Evolutionary conservation across 2,797 vertebrate genomes (phyloP).

Genomic region (Propithecus deckenii): DNA sequence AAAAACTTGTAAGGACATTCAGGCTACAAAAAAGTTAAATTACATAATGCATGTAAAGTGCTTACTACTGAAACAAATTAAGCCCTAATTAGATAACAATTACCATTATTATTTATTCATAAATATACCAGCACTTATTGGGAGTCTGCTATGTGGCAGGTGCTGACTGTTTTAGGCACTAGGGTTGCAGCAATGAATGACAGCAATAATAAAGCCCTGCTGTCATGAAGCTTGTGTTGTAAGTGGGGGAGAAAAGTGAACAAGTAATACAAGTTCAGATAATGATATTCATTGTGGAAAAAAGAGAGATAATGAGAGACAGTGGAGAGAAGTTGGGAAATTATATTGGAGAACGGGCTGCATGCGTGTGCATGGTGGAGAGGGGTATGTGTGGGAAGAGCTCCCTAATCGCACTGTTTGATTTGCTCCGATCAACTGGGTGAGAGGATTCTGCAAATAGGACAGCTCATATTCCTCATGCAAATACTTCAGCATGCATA

Average conservation of each 20-base stretch:
- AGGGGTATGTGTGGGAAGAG: fast-evolving
- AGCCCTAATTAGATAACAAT: background rate
- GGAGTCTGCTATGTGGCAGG: background rate
- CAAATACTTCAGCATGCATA: background rate
- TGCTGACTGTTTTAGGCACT: background rate
- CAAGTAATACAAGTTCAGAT: background rate
- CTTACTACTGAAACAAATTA: background rate
- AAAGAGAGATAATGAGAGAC: background rate
- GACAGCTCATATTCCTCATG: background rate
- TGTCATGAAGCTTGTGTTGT: background rate
- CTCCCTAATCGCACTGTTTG: background rate
- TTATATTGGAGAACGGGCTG: background rate
- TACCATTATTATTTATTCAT: background rate
- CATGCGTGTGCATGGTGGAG: background rate
- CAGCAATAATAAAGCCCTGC: background rate
- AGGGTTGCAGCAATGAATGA: background rate
- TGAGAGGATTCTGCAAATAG: background rate
- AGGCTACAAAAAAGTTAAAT: background rate
- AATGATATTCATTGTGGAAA: background rate
- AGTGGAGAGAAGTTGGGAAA: background rate
- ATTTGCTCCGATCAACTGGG: background rate
- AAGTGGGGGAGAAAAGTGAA: background rate
- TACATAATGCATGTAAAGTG: background rate
- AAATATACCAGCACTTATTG: background rate
- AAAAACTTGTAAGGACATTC: background rate